Conservation (phyloP, 1,140 invertebrate species). For the Aplysia californica region DNA sequence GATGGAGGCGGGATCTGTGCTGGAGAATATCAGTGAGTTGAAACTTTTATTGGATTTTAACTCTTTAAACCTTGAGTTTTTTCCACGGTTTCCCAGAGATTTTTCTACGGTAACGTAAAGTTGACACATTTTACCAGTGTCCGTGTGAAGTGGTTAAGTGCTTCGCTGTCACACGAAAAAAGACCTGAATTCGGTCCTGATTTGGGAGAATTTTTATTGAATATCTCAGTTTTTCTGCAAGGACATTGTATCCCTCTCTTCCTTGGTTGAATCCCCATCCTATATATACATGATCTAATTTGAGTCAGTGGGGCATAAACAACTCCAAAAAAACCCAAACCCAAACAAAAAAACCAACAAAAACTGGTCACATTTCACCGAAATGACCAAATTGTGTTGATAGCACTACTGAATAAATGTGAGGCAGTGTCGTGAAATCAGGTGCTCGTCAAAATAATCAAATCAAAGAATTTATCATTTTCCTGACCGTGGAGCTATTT, state of each 20-base stretch:
- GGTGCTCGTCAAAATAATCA: too few relatives aligned
- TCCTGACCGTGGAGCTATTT: background rate
- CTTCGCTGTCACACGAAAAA: too few relatives aligned
- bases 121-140: background rate
- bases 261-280: too few relatives aligned
- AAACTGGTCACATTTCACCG: background rate
- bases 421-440: too few relatives aligned
- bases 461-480: background rate
- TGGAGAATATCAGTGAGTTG: conserved; percentile 29
- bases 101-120: background rate
- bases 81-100: background rate
- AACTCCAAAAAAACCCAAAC: too few relatives aligned
- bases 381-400: background rate
- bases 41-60: background rate
- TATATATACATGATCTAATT: too few relatives aligned
- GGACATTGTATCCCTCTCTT: background rate
- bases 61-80: background rate
- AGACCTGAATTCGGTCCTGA: too few relatives aligned
- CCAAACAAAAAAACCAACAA: too few relatives aligned
- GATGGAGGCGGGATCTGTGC: conserved; percentile 41
- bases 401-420: too few relatives aligned
- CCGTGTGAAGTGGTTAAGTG: background rate
- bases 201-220: too few relatives aligned
- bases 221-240: background rate
- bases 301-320: too few relatives aligned